These are phyloP conservation scores for Perdix hodgsoniae DNA, from an alignment of 2,797 vertebrate species.

Conservation along the genomic window DNA sequence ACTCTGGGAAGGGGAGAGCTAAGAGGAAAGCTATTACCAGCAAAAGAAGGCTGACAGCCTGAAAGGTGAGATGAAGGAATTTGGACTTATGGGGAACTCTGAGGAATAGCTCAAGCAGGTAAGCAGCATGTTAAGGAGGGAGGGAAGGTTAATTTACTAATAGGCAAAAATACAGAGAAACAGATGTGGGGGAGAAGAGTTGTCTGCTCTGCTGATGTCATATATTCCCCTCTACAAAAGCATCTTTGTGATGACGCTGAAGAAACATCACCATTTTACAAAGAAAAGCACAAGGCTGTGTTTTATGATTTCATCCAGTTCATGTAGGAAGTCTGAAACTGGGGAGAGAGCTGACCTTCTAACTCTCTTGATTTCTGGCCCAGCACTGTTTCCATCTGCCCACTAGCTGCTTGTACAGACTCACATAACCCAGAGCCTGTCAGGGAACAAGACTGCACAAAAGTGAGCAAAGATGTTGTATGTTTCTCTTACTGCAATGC, in stretches of 20 bases:
- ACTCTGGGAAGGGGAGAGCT: neutral
- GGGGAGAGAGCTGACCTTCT: neutral
- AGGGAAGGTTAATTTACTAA: neutral
- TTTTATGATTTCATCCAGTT: neutral
- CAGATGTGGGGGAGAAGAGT: neutral
- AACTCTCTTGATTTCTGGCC: neutral
- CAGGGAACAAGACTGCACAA: neutral
- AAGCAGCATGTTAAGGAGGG: neutral
- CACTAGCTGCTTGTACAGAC: neutral
- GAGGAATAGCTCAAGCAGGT: neutral
- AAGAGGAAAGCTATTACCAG: neutral
- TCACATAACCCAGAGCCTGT: neutral
- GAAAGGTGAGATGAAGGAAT: neutral
- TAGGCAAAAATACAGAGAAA: neutral
- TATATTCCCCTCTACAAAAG: neutral
- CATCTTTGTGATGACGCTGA: neutral
- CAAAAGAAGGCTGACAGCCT: neutral
- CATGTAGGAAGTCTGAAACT: neutral
- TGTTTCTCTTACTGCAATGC: neutral
- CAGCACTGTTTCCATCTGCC: neutral
- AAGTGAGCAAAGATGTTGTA: fast-evolving
- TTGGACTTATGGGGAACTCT: neutral
- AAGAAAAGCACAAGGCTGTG: neutral
- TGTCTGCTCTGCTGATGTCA: neutral
- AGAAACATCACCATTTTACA: neutral